Evolutionary conservation across 2,888 invertebrate species (phyloP).

Genomic region (Eutolmus rufibarbis): DNA sequence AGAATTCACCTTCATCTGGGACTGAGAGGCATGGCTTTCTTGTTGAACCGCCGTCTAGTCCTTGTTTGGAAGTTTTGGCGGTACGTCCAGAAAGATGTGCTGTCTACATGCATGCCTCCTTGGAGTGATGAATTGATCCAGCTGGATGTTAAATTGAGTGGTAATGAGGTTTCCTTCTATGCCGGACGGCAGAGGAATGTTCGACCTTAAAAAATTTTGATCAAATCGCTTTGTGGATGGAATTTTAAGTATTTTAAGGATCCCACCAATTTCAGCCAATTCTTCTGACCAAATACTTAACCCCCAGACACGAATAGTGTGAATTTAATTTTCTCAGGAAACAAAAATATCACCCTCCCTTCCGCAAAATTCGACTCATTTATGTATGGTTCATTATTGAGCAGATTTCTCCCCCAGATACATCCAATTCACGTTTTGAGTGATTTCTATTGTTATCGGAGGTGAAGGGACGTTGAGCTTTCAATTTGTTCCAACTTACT

Average conservation of each 20-base stretch:
- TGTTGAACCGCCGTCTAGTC: not conserved
- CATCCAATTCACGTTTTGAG: not conserved
- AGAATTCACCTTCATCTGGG: not conserved
- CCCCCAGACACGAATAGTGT: not conserved
- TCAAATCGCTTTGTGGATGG: not conserved
- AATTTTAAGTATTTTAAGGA: not conserved
- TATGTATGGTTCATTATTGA: not conserved
- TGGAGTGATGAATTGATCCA: not conserved
- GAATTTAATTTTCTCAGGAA: not conserved
- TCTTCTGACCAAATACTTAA: not conserved
- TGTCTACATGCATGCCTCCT: not conserved
- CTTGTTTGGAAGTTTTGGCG: not conserved
- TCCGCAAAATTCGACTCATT: not conserved
- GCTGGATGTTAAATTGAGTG: not conserved
- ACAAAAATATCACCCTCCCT: not conserved
- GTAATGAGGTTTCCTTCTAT: not conserved
- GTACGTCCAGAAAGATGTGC: not conserved
- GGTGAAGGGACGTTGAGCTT: not conserved
- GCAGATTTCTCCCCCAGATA: not conserved
- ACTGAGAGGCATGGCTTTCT: not conserved
- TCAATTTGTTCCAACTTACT: not conserved
- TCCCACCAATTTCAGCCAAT: not conserved
- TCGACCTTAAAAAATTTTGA: not conserved
- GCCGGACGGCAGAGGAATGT: not conserved
- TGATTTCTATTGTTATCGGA: not conserved